Evolutionary conservation across 2,888 invertebrate genomes (phyloP).

Genomic region (Spisula subtruncata): DNA sequence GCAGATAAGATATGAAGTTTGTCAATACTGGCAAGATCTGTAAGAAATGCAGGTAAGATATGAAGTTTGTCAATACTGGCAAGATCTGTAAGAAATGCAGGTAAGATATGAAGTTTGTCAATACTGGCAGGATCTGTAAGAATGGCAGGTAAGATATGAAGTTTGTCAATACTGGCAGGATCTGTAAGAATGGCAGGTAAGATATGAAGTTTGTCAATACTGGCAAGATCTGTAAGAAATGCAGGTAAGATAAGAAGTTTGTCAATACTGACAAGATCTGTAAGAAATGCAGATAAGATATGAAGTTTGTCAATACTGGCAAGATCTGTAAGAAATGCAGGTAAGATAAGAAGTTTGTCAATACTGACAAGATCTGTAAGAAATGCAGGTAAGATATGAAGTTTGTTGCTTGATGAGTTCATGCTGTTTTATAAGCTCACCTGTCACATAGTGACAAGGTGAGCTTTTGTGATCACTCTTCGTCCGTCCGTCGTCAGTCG

Average conservation of each 20-base stretch:
- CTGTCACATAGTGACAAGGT: too few relatives aligned
- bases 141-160: constrained; percentile 86
- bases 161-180: constrained; percentile 87
- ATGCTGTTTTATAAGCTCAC: neutral
- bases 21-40: constrained; percentile 87
- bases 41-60: constrained; percentile 87
- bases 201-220: too few relatives aligned
- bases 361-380: constrained; percentile 87
- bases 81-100: constrained; percentile 87
- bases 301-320: constrained; percentile 87
- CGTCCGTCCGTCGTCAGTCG: too few relatives aligned
- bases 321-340: constrained; percentile 87
- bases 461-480: too few relatives aligned
- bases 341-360: too few relatives aligned
- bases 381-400: constrained; percentile 86
- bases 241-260: constrained; percentile 85
- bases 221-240: constrained; percentile 87
- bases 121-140: constrained; percentile 87
- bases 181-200: constrained; percentile 87
- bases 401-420: neutral
- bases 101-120: too few relatives aligned
- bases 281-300: constrained; percentile 87
- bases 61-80: constrained; percentile 87
- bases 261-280: constrained; percentile 87
- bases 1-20: constrained; percentile 85